Evolutionary conservation across 2,113 vertebrate genomes (phyloP), one percentile per base, ranked within the genome.

Genomic region (Alethe castanea): DNA sequence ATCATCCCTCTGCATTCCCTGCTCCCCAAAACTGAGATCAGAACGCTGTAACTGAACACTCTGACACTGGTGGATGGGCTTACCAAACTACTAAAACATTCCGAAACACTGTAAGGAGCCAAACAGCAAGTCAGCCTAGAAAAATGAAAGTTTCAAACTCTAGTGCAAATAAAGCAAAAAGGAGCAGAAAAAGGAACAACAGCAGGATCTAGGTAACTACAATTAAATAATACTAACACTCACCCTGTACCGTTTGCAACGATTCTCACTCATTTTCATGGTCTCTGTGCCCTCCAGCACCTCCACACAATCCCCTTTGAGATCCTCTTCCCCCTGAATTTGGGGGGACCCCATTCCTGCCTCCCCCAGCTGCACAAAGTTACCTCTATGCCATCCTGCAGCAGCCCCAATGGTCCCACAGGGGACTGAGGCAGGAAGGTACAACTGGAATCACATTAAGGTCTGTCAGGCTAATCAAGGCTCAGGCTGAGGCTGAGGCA

Each of bases 101-200:
- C 61, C 31, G 31, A 26, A 50, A n/a, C 42, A 26, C 4, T 18
- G 28, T 50, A 36, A 81, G 2, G 18, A 90, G 92, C 79, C 81
- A 73, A 85, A 82, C 24, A 90, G 74, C 45, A 54, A 71, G 28
- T 31, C 91, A 96, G 87, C 66, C 86, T 36, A 44, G 57, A 88
- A 82, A 57, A 44, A 45, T 29, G 64, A 33, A 35, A 14, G 2
- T 35, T n/a, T 45, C 60, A 70, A 79, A 88, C 48, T 19, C 85
- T 76, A 84, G 87, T 92, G 91, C 94, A 96, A 96, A 86, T 28
- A 54, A 86, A 97, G 89, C 81, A 78, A 78, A 64, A 76, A 81
- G 28, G 57, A 73, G 36, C 26, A 66, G 38, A 14, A 69, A 84
- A 81, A 89, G 40, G 25, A 88, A 35, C 12, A 72, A 36, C 12